Evolutionary conservation across 1,140 invertebrate genomes (phyloP).

Genomic region (Brachionus calyciflorus): DNA sequence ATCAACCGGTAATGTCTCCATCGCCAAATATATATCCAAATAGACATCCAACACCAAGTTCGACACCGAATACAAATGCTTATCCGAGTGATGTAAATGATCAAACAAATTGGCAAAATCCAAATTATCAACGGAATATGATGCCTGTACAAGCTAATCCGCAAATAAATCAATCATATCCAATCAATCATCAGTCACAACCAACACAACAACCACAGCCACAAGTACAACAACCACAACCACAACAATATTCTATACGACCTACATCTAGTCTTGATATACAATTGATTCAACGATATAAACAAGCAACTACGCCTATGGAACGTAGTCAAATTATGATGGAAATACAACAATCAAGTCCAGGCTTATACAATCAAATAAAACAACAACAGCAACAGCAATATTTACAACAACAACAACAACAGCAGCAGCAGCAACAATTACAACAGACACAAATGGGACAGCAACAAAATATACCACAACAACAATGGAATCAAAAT

Average conservation of each 20-base stretch:
- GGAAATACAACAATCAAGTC: constrained; percentile 7
- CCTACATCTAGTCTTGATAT: not conserved
- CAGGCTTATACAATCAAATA: not conserved
- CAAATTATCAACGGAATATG: not conserved
- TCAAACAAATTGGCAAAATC: not conserved
- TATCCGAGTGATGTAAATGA: not conserved
- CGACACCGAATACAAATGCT: not conserved
- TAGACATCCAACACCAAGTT: not conserved
- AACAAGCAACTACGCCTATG: not conserved
- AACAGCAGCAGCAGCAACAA: constrained; percentile 2
- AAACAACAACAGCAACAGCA: constrained; percentile 12
- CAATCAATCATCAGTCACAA: not conserved
- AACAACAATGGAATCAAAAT: not conserved
- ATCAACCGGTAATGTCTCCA: not conserved
- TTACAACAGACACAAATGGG: not conserved
- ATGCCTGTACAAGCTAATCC: not conserved
- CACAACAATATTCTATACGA: not conserved
- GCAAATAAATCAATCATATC: not conserved
- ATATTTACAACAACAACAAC: not conserved
- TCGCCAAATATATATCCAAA: not conserved
- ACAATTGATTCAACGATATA: constrained; percentile 10
- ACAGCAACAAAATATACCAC: not conserved
- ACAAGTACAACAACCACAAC: not conserved
- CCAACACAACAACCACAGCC: not conserved
- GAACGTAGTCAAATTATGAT: constrained; percentile 7